phyloP scores from a whole-genome alignment of 2,797 vertebrate species.

The Oreochromis mossambicus region DNA sequence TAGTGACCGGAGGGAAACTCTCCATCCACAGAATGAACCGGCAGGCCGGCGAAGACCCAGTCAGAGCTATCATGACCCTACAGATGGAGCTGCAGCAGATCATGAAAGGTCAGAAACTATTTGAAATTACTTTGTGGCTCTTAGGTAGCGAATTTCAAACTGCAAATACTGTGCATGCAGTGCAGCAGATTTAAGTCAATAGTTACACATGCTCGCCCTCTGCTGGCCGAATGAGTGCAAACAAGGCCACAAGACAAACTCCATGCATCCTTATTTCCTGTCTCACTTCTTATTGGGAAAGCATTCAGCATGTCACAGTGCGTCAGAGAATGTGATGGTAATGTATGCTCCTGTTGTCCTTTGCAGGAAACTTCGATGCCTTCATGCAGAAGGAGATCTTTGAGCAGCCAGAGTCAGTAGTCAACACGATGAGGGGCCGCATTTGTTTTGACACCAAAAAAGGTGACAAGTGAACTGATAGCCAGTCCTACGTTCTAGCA shows the following conservation, averaged over 20 bases:
- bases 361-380: conserved; percentile 89
- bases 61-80: conserved; percentile 90
- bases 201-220: conserved; percentile 32
- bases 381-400: conserved; percentile 99
- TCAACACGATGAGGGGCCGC: conserved; percentile 96
- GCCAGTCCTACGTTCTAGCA: background rate
- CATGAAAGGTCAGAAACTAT: conserved; percentile 86
- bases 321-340: background rate
- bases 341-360: background rate
- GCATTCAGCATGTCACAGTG: background rate
- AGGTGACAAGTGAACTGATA: conserved; percentile 71
- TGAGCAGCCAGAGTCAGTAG: conserved; percentile 94
- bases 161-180: background rate
- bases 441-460: conserved; percentile 87
- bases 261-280: background rate
- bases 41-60: conserved; percentile 84
- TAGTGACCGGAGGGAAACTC: conserved; percentile 84
- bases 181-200: background rate
- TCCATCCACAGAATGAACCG: conserved; percentile 89
- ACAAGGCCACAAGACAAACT: no score
- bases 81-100: conserved; percentile 97
- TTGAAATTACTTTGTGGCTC: background rate
- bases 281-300: background rate
- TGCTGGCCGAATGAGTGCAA: conserved; percentile 38
- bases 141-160: background rate